These are phyloP conservation scores for Penaeus chinensis DNA, from an alignment of 1,140 invertebrate species.

Conservation along the genomic window DNA sequence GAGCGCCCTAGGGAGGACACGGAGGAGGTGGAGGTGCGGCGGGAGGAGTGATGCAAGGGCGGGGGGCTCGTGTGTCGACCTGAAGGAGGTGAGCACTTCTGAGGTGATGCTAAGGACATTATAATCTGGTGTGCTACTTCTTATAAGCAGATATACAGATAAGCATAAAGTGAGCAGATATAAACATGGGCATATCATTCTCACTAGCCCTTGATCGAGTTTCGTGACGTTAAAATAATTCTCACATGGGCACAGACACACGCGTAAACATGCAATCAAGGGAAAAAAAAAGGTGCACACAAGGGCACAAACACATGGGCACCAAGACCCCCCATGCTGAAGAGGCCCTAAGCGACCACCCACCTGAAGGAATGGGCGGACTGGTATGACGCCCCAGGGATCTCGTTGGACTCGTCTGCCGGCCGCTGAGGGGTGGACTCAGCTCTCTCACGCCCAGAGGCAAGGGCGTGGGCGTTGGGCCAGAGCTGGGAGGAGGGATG, in stretches of 20 bases:
- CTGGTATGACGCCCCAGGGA: conserved; percentile 37
- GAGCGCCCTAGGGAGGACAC: background rate
- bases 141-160: too few species aligned
- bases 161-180: too few species aligned
- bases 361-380: conserved; percentile 42
- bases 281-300: too few species aligned
- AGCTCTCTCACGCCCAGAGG: conserved; percentile 27
- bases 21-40: conserved; percentile 24
- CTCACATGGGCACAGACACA: too few species aligned
- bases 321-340: too few species aligned
- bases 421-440: conserved; percentile 30
- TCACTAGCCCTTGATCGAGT: too few species aligned
- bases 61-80: conserved; percentile 53
- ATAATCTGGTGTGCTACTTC: too few species aligned
- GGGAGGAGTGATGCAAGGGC: conserved; percentile 26
- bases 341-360: background rate
- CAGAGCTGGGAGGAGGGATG: conserved; percentile 58
- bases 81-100: background rate
- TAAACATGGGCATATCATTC: too few species aligned
- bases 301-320: too few species aligned
- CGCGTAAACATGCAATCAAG: too few species aligned
- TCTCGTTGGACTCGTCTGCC: conserved; percentile 40
- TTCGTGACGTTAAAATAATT: too few species aligned
- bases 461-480: conserved; percentile 32
- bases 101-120: too few species aligned